Evolutionary conservation across 2,888 invertebrate species (phyloP).

Genomic region (Tricholauxania praeusta): DNA sequence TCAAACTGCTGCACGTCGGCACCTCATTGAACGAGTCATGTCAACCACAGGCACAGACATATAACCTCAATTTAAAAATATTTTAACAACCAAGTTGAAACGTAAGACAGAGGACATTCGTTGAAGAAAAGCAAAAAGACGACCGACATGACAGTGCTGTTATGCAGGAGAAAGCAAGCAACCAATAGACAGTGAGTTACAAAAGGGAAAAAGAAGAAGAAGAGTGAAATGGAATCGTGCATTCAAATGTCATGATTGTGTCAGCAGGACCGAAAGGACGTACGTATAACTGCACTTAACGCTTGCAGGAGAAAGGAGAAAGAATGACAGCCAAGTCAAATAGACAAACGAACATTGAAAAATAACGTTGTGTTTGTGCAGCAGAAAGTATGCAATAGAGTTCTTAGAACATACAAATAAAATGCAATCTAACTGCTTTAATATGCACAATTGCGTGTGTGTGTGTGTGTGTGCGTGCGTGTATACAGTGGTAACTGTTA

Average conservation of each 20-base stretch:
- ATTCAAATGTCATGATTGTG: constrained; percentile 31
- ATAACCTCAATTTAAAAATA: constrained; percentile 21
- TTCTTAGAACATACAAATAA: background rate
- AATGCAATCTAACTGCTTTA: background rate
- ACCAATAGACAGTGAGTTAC: background rate
- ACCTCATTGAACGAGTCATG: background rate
- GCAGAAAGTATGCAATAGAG: constrained; percentile 6
- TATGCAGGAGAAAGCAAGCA: background rate
- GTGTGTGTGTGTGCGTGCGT: background rate
- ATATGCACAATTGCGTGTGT: background rate
- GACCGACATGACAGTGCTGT: background rate
- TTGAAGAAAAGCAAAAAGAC: constrained; percentile 6
- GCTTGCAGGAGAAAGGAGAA: background rate
- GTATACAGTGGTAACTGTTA: background rate
- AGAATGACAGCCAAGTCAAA: background rate
- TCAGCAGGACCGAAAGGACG: background rate
- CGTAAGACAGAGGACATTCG: background rate
- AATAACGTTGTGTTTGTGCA: background rate
- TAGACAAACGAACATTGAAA: background rate
- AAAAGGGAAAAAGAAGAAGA: background rate
- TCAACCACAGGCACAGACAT: background rate
- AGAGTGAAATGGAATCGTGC: constrained; percentile 10
- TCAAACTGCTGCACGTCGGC: constrained; percentile 8
- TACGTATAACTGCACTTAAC: constrained; percentile 7
- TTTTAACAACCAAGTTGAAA: no score